Evolutionary conservation across 2,113 vertebrate species (phyloP).

Genomic region (Apistogramma diplotaenia): DNA sequence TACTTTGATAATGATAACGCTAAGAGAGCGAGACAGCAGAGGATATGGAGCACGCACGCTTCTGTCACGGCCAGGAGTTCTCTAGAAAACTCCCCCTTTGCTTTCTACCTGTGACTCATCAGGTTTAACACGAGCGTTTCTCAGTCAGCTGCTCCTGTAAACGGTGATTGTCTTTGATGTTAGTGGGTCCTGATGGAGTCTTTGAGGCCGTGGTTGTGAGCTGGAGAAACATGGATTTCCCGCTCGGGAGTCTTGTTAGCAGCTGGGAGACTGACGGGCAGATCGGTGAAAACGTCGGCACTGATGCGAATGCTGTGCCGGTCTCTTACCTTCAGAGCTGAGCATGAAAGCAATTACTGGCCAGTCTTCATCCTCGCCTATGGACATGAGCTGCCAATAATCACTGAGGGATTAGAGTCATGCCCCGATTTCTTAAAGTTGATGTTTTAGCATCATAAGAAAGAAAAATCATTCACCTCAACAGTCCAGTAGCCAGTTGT

Average conservation of each 20-base stretch:
- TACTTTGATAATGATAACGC: constrained; percentile 70
- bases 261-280: not conserved
- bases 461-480: not conserved
- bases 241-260: not conserved
- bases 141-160: not conserved
- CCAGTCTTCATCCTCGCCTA: not conserved
- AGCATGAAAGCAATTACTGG: not conserved
- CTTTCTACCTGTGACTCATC: constrained; percentile 3
- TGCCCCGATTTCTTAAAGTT: not conserved
- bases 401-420: not conserved
- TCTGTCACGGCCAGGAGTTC: not conserved
- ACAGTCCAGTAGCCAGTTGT: not conserved
- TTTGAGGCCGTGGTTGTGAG: not conserved
- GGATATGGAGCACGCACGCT: constrained; percentile 38
- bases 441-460: not conserved
- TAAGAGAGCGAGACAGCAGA: constrained; percentile 66
- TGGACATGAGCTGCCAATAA: not conserved
- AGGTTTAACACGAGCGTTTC: constrained; percentile 1
- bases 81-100: not conserved
- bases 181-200: not conserved
- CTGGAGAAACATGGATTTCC: not conserved
- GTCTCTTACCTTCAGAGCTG: not conserved
- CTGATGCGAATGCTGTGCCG: not conserved
- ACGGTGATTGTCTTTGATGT: constrained; percentile 15
- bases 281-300: not conserved